phyloP scores from a whole-genome alignment of 1,140 invertebrate genomes.

The Zaprionus ghesquierei region DNA sequence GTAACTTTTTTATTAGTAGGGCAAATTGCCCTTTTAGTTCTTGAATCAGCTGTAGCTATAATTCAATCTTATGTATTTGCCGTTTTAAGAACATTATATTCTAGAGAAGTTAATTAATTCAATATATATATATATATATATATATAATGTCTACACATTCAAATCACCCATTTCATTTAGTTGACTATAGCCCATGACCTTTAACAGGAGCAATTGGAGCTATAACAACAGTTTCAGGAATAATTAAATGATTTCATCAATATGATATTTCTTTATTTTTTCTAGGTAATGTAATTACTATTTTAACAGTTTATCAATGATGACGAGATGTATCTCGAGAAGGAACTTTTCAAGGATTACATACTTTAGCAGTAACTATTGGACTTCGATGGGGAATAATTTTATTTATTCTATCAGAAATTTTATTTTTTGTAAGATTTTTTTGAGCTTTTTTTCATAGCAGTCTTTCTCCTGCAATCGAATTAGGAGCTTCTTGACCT shows the following conservation, averaged over 20 bases:
- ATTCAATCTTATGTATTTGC: constrained; percentile 85
- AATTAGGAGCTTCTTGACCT: constrained; percentile 85
- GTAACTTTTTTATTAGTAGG: too few relatives aligned
- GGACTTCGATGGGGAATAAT: too few relatives aligned
- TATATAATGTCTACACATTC: constrained; percentile 80
- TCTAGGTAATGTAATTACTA: too few relatives aligned
- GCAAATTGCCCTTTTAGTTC: too few relatives aligned
- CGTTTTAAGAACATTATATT: constrained; percentile 83
- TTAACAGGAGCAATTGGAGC: constrained; percentile 47
- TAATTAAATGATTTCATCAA: constrained; percentile 82
- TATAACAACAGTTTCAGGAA: constrained; percentile 49
- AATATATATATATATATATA: background rate
- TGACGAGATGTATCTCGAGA: too few relatives aligned
- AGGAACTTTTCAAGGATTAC: too few relatives aligned
- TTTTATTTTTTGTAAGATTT: too few relatives aligned
- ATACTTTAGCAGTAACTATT: too few relatives aligned
- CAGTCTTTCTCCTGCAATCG: constrained; percentile 85
- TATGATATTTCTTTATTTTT: constrained; percentile 83
- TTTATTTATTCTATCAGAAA: constrained; percentile 80
- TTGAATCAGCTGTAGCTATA: constrained; percentile 84
- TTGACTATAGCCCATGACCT: constrained; percentile 83
- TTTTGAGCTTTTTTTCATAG: constrained; percentile 85
- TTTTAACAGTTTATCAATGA: too few relatives aligned
- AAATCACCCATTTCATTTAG: constrained; percentile 84
- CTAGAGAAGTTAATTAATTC: constrained; percentile 84